Percentiles rank a stretch among this genome's conserved stretches.
phyloP scores from a whole-genome alignment of 2,888 invertebrate genomes.

The Macroteleia sp. region DNA sequence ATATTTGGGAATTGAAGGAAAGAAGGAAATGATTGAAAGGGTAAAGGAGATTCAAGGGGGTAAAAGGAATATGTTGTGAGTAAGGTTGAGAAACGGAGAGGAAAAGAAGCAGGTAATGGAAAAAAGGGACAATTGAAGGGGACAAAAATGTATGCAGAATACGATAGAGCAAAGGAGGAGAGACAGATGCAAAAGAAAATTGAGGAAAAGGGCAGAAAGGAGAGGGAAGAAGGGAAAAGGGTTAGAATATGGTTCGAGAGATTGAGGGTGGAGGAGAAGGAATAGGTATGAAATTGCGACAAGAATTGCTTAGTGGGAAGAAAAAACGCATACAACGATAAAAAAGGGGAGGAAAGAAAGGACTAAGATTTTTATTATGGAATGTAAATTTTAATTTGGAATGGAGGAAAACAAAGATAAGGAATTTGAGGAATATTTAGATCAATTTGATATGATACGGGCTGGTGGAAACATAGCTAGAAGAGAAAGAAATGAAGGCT shows the following conservation, averaged over 20 bases:
- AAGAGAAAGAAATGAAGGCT: background rate
- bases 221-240: background rate
- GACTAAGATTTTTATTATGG: background rate
- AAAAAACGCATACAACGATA: background rate
- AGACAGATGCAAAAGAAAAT: constrained; percentile 10
- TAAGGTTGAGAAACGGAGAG: too few relatives aligned
- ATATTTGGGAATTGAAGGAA: too few relatives aligned
- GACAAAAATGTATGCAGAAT: background rate
- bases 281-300: background rate
- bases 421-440: constrained; percentile 1
- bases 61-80: too few relatives aligned
- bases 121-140: constrained; percentile 2
- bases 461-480: background rate
- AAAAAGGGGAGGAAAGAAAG: background rate
- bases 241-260: constrained; percentile 1
- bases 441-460: constrained; percentile 2
- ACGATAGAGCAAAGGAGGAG: constrained; percentile 19
- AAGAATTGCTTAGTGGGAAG: background rate
- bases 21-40: too few relatives aligned
- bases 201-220: background rate
- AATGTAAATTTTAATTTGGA: too few relatives aligned
- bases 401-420: constrained; percentile 4
- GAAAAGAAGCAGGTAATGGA: background rate
- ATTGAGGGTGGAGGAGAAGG: background rate
- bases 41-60: too few relatives aligned